Evolutionary conservation across 2,113 vertebrate species (phyloP).

Genomic region (Catagonus wagneri): DNA sequence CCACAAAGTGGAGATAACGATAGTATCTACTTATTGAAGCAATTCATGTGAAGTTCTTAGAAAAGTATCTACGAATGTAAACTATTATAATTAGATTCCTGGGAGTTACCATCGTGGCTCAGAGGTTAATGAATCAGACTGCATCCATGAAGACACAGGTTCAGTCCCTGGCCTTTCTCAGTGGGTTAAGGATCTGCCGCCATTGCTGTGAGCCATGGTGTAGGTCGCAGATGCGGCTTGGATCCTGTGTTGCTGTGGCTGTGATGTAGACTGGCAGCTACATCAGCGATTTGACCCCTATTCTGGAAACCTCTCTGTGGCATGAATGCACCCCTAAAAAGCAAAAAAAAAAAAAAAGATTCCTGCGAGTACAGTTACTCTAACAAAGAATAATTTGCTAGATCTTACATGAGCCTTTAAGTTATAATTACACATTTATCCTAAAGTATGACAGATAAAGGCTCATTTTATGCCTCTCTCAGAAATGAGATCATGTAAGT

Average conservation of each 20-base stretch:
- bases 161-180: no score
- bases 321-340: no score
- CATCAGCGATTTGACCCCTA: no score
- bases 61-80: constrained; percentile 14
- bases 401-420: neutral
- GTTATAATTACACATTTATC: constrained; percentile 2
- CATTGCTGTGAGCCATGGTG: no score
- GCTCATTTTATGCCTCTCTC: constrained; percentile 3
- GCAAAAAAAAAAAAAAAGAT: neutral
- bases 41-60: constrained; percentile 33
- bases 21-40: neutral
- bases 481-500: neutral
- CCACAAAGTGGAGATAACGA: neutral
- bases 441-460: neutral
- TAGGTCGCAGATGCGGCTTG: no score
- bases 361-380: neutral
- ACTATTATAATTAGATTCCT: constrained; percentile 8
- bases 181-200: no score
- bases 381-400: neutral
- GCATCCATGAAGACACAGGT: no score
- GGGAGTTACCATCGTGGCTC: neutral
- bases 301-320: no score
- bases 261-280: no score
- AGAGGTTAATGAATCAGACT: no score
- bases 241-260: no score